A percentile compares a stretch with the other conserved stretches of the same genome.
phyloP scores from a whole-genome alignment of 2,888 invertebrate species.

The Helleia helle region DNA sequence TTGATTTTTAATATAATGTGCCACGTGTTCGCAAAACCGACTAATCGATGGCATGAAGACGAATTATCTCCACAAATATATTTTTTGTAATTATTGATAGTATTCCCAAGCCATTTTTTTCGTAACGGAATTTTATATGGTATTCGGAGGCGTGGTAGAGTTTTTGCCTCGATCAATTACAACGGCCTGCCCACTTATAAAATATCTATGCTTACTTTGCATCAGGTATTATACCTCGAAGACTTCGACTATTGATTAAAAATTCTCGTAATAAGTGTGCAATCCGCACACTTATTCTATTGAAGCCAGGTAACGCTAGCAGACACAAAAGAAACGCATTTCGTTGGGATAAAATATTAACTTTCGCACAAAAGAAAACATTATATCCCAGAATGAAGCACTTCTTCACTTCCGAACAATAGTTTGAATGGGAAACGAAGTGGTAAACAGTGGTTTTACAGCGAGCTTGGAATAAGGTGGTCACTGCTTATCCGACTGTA shows the following conservation, averaged over 20 bases:
- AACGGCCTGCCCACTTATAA: conserved; percentile 48
- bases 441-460: conserved; percentile 64
- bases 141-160: conserved; percentile 16
- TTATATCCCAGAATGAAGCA: conserved; percentile 66
- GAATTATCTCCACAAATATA: background rate
- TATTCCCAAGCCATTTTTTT: background rate
- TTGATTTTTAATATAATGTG: background rate
- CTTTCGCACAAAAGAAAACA: conserved; percentile 62
- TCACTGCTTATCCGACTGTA: too few species aligned
- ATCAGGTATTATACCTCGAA: conserved; percentile 36
- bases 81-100: background rate
- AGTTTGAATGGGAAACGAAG: conserved; percentile 64
- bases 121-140: conserved; percentile 12
- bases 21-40: background rate
- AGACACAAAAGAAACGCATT: conserved; percentile 55
- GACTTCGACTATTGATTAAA: conserved; percentile 46
- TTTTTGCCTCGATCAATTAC: conserved; percentile 51
- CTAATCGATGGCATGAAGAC: background rate
- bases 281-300: conserved; percentile 52
- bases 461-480: conserved; percentile 34
- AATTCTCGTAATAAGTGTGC: conserved; percentile 41
- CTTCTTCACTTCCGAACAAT: conserved; percentile 72
- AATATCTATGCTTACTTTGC: conserved; percentile 32
- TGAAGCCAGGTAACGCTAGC: conserved; percentile 59
- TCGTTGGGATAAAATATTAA: conserved; percentile 68